Evolutionary conservation across 2,888 invertebrate species (phyloP).

Genomic region (Catocala sponsa): DNA sequence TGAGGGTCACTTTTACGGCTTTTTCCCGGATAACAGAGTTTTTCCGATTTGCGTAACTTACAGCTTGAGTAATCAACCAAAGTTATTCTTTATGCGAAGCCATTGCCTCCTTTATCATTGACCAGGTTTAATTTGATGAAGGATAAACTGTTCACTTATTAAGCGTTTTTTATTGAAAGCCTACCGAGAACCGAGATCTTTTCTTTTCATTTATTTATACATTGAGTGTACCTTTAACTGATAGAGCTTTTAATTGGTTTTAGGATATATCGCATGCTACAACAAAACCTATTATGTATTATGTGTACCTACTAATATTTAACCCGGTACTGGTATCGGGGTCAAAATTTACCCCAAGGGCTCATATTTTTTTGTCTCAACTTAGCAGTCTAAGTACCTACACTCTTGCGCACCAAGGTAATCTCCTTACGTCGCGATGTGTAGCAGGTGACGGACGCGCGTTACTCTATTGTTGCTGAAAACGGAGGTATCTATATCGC

Average conservation of each 20-base stretch:
- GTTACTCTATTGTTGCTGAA: constrained; percentile 15
- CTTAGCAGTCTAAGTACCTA: constrained; percentile 9
- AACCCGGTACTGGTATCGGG: constrained; percentile 1
- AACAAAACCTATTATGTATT: too few species aligned
- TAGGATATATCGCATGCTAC: too few species aligned
- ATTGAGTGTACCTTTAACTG: too few species aligned
- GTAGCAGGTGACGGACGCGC: constrained; percentile 18
- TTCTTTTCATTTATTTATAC: not conserved
- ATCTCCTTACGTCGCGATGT: constrained; percentile 16
- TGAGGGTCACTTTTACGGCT: constrained; percentile 85
- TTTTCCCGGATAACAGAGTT: constrained; percentile 78
- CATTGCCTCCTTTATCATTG: constrained; percentile 45
- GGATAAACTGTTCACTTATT: constrained; percentile 23
- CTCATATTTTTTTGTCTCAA: constrained; percentile 5
- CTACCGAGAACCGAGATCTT: not conserved
- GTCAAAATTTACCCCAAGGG: not conserved
- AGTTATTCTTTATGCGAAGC: constrained; percentile 62
- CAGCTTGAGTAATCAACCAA: constrained; percentile 63
- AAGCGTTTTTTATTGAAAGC: constrained; percentile 22
- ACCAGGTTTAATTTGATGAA: constrained; percentile 36
- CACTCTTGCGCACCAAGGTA: too few species aligned
- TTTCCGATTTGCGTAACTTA: constrained; percentile 79
- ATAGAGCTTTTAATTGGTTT: too few species aligned
- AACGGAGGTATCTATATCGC: constrained; percentile 18
- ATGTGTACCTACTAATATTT: too few species aligned